These are phyloP conservation scores for Marmota monax DNA, from an alignment of 2,113 vertebrate species.

Conservation along the genomic window DNA sequence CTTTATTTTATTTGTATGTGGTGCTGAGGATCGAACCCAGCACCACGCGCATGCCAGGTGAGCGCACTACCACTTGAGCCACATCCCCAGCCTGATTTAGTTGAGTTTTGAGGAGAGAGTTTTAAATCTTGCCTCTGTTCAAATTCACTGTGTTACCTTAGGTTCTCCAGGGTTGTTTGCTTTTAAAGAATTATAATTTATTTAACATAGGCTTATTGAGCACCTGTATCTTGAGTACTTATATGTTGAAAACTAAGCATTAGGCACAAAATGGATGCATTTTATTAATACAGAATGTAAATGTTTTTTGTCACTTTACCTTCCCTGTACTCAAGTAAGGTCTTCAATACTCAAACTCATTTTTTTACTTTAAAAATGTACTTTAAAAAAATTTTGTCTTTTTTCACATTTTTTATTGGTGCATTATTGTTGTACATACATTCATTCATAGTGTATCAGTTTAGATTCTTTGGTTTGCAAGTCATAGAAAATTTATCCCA, in stretches of 20 bases:
- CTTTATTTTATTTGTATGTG: too few relatives aligned
- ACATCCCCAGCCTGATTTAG: neutral
- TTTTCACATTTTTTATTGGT: too few relatives aligned
- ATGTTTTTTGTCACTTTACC: neutral
- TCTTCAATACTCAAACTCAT: neutral
- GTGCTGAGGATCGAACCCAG: too few relatives aligned
- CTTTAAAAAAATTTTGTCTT: too few relatives aligned
- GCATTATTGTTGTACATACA: neutral
- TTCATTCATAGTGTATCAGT: neutral
- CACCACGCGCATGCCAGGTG: too few relatives aligned
- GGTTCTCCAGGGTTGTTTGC: neutral
- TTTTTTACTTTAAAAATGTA: neutral
- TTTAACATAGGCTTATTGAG: neutral
- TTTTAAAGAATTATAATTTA: conserved; percentile 41
- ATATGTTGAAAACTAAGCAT: neutral
- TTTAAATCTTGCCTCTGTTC: conserved; percentile 31
- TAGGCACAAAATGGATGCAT: neutral
- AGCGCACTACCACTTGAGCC: too few relatives aligned
- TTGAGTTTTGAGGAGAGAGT: neutral
- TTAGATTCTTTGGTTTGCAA: conserved; percentile 10
- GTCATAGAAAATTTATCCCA: conserved; percentile 1
- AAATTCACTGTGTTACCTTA: neutral
- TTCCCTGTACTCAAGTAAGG: neutral
- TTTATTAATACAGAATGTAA: conserved; percentile 14
- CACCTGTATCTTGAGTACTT: neutral